A percentile compares a stretch with the other conserved stretches of the same genome.
Evolutionary conservation across 2,888 invertebrate genomes (phyloP).

Genomic region (Coelopa pilipes): DNA sequence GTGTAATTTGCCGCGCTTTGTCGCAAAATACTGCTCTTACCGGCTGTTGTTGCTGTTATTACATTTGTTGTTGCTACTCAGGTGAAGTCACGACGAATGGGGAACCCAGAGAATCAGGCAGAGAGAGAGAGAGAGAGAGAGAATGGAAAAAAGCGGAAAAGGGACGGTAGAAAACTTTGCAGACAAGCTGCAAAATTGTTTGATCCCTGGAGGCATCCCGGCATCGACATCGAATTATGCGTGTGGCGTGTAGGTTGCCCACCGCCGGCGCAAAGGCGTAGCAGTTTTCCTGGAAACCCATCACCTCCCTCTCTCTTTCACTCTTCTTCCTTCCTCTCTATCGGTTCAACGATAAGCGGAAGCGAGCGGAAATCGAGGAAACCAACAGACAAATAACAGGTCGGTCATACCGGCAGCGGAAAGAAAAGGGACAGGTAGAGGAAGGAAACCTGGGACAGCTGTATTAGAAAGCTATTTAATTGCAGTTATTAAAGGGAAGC

Average conservation of each 20-base stretch:
- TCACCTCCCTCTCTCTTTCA: no score
- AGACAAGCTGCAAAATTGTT: conserved; percentile 46
- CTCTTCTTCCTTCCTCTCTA: not conserved
- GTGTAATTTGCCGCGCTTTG: not conserved
- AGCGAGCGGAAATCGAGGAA: not conserved
- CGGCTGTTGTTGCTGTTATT: conserved; percentile 4
- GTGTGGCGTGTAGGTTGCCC: conserved; percentile 18
- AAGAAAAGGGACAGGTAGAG: not conserved
- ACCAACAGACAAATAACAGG: not conserved
- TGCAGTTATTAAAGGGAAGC: not conserved
- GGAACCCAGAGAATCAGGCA: no score
- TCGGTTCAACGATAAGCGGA: not conserved
- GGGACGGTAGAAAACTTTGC: conserved; percentile 46
- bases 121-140: no score
- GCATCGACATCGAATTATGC: conserved; percentile 14
- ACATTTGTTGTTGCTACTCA: conserved; percentile 9
- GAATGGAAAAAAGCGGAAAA: no score
- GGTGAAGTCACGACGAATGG: not conserved
- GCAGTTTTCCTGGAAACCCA: no score
- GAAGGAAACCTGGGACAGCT: not conserved
- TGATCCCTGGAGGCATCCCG: conserved; percentile 44
- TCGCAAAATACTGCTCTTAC: conserved; percentile 10
- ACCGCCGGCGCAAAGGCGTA: not conserved
- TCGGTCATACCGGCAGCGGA: not conserved
- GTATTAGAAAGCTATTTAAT: conserved; percentile 22